Conservation (phyloP, 2,113 vertebrate genomes). For the Sclerurus mexicanus region DNA sequence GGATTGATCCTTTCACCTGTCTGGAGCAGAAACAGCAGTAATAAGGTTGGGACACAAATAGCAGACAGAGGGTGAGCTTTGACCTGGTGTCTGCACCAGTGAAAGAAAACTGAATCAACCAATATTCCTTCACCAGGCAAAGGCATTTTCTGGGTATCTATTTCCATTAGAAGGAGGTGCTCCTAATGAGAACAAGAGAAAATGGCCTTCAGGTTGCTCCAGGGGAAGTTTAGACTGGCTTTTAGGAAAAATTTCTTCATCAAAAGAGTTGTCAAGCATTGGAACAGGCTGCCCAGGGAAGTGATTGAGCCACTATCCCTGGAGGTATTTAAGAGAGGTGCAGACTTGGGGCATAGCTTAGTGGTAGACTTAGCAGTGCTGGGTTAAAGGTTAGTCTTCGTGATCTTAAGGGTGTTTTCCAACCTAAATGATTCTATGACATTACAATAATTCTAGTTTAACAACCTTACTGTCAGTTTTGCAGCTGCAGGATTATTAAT, state of each 20-base stretch:
- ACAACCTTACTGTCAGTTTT: not conserved
- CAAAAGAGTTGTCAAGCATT: not conserved
- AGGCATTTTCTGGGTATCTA: not conserved
- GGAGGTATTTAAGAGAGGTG: not conserved
- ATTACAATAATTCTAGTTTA: not conserved
- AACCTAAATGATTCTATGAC: not conserved
- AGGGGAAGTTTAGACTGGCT: not conserved
- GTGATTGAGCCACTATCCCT: not conserved
- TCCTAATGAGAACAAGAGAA: not conserved
- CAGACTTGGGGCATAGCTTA: not conserved
- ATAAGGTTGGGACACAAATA: not conserved
- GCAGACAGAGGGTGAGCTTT: not conserved
- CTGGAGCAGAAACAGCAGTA: not conserved
- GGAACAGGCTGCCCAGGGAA: not conserved
- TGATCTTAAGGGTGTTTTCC: not conserved
- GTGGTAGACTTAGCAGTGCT: not conserved
- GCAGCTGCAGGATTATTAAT: not conserved
- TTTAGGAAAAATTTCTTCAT: not conserved
- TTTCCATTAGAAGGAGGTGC: not conserved
- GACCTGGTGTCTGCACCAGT: not conserved
- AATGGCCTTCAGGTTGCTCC: not conserved
- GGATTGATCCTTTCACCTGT: not conserved
- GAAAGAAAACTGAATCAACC: not conserved
- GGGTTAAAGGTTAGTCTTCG: accelerated
- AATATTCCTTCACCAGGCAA: not conserved